Conservation (phyloP, 2,113 vertebrate genomes). For the Synodontis membranacea region DNA sequence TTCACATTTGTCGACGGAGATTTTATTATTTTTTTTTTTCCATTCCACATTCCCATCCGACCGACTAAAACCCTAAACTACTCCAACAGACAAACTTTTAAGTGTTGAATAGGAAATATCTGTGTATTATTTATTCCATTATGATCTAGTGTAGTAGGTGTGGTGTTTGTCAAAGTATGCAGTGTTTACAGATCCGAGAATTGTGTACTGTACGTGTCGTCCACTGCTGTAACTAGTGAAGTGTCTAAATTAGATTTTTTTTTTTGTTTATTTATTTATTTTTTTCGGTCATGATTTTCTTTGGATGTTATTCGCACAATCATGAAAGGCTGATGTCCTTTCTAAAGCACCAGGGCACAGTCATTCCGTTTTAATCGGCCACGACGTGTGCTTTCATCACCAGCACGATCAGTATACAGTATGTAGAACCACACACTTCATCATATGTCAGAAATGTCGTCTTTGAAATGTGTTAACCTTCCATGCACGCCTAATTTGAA, state of each 20-base stretch:
- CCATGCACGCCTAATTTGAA: too few species aligned
- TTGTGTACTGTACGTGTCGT: conserved; percentile 57
- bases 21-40: not conserved
- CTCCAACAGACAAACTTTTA: conserved; percentile 41
- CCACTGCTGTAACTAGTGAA: conserved; percentile 60
- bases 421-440: not conserved
- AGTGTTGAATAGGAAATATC: conserved; percentile 59
- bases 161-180: conserved; percentile 67
- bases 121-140: conserved; percentile 69
- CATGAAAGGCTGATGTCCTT: conserved; percentile 35
- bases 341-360: conserved; percentile 18
- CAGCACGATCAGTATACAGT: not conserved
- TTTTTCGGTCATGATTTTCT: conserved; percentile 59
- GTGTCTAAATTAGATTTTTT: conserved; percentile 62
- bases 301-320: conserved; percentile 60
- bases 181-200: conserved; percentile 66
- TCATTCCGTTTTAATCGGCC: conserved; percentile 28
- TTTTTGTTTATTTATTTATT: conserved; percentile 44
- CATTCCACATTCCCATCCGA: not conserved
- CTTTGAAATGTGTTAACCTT: not conserved
- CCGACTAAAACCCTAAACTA: conserved; percentile 4
- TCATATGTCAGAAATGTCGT: conserved; percentile 20
- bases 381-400: conserved; percentile 24
- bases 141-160: conserved; percentile 66
- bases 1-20: conserved; percentile 9